These are phyloP conservation scores for Enhydra lutris DNA, from an alignment of 2,113 vertebrate genomes.

Conservation along the genomic window DNA sequence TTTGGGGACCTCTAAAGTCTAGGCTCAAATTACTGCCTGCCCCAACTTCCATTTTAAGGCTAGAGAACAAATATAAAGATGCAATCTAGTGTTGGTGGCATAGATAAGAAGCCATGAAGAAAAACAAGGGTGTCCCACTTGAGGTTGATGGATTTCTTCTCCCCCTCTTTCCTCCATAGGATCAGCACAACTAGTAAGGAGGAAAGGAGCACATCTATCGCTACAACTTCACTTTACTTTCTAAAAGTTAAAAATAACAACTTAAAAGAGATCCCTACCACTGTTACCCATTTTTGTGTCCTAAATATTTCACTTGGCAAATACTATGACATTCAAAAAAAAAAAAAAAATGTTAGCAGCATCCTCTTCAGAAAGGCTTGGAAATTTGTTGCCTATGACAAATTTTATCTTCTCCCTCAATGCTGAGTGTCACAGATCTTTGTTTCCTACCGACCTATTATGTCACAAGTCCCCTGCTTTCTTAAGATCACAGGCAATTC, in stretches of 20 bases:
- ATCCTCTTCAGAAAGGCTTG: not conserved
- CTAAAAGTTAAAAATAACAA: not conserved
- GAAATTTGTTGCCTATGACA: not conserved
- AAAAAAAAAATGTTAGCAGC: not conserved
- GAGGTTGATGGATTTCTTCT: not conserved
- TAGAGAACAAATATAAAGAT: not conserved
- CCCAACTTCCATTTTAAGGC: not conserved
- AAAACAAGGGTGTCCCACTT: not conserved
- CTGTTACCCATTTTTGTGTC: not conserved
- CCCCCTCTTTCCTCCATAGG: too few relatives aligned
- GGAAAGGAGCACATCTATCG: not conserved
- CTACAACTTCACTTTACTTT: not conserved
- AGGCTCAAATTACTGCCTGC: not conserved
- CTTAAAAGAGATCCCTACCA: not conserved
- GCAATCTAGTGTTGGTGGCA: not conserved
- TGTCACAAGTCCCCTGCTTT: not conserved
- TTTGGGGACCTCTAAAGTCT: not conserved
- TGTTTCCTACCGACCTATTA: not conserved
- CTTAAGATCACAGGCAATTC: not conserved
- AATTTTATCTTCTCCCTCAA: not conserved
- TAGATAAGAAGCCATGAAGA: not conserved
- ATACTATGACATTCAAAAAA: not conserved
- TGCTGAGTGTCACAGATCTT: not conserved
- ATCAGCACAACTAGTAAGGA: not conserved
- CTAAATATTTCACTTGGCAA: not conserved